phyloP scores from a whole-genome alignment of 2,113 vertebrate genomes.

The Gobiocypris rarus region DNA sequence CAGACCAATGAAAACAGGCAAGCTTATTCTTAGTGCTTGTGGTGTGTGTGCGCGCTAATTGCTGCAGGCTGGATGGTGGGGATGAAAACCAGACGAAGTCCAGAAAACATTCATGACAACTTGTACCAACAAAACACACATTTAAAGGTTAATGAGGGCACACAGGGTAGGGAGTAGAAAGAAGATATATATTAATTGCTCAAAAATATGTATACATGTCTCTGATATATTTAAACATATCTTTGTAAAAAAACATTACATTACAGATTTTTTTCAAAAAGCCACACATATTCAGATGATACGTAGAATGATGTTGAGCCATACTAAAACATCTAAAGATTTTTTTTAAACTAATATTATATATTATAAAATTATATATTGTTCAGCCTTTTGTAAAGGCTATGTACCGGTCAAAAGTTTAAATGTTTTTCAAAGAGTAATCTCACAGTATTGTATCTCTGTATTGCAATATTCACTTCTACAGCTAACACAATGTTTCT shows the following conservation, averaged over 20 bases:
- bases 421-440: too few species aligned
- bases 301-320: too few species aligned
- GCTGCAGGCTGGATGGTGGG: not conserved
- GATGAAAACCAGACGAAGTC: conserved; percentile 32
- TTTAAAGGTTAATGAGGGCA: conserved; percentile 18
- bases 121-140: conserved; percentile 3
- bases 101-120: conserved; percentile 23
- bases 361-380: too few species aligned
- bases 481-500: too few species aligned
- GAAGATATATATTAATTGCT: not conserved
- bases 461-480: too few species aligned
- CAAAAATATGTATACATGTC: not conserved
- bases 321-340: too few species aligned
- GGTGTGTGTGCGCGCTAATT: conserved; percentile 15
- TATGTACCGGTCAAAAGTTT: too few species aligned
- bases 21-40: not conserved
- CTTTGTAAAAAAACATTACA: too few species aligned
- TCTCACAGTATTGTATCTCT: too few species aligned
- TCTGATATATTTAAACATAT: conserved; percentile 7
- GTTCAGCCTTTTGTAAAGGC: too few species aligned
- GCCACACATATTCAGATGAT: not conserved
- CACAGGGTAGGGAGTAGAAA: not conserved
- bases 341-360: too few species aligned
- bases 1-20: conserved; percentile 1
- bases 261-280: not conserved